phyloP scores from a whole-genome alignment of 2,113 vertebrate genomes.

The Psilopsiagon aurifrons region DNA sequence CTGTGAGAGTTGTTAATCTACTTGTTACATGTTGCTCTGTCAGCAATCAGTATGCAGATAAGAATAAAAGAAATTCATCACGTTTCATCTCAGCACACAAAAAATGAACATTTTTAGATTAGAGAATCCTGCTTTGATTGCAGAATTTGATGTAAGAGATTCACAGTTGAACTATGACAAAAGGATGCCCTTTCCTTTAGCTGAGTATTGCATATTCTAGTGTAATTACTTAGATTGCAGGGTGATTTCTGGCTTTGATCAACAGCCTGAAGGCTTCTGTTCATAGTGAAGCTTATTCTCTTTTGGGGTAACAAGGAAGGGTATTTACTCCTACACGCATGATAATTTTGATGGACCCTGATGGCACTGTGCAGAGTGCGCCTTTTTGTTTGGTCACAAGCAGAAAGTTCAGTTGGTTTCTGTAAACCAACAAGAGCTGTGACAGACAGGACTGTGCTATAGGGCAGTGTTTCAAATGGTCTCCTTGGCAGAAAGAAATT shows the following conservation, averaged over 20 bases:
- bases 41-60: neutral
- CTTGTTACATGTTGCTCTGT: neutral
- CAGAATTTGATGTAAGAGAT: neutral
- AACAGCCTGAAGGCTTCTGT: neutral
- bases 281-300: neutral
- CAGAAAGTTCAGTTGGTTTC: neutral
- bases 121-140: neutral
- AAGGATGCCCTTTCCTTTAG: neutral
- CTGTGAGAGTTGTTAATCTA: neutral
- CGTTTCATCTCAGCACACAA: neutral
- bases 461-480: conserved; percentile 15
- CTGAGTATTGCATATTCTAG: neutral
- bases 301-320: neutral
- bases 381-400: neutral
- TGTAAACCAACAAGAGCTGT: conserved; percentile 6
- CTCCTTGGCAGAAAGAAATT: conserved; percentile 26
- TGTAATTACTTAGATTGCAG: neutral
- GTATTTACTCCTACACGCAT: neutral
- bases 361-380: neutral
- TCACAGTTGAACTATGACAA: neutral
- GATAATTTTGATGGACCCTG: neutral
- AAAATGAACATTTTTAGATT: neutral
- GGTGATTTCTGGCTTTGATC: neutral
- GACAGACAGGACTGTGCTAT: neutral
- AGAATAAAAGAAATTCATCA: neutral